These are phyloP conservation scores for Phyllotreta striolata DNA, from an alignment of 2,888 invertebrate genomes.

Conservation along the genomic window DNA sequence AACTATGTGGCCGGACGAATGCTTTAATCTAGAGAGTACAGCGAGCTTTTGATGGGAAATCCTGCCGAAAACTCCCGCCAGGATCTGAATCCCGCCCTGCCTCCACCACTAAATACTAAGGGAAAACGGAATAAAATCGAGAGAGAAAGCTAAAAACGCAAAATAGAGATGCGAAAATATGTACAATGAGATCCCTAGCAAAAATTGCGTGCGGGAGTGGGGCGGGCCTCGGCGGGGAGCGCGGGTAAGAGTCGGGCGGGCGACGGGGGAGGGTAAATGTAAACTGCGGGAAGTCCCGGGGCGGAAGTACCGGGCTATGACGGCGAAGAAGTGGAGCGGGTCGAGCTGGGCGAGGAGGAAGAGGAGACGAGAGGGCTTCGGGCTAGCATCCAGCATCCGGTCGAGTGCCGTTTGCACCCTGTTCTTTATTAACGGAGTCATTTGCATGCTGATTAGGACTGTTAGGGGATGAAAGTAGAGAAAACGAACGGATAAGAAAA, in stretches of 20 bases:
- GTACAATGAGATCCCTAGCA: conserved; percentile 58
- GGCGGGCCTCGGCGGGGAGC: conserved; percentile 40
- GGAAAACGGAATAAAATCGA: conserved; percentile 55
- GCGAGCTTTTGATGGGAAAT: too few relatives aligned
- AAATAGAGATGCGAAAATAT: conserved; percentile 59
- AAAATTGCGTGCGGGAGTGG: conserved; percentile 54
- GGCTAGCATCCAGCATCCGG: conserved; percentile 42
- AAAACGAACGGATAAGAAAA: neutral
- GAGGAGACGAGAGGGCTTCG: neutral
- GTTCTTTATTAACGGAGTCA: conserved; percentile 27
- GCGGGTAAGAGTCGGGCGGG: conserved; percentile 41
- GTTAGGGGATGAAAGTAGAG: conserved; percentile 11
- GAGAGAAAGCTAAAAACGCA: conserved; percentile 58
- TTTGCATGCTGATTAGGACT: conserved; percentile 24
- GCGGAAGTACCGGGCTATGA: conserved; percentile 46
- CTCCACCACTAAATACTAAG: conserved; percentile 51
- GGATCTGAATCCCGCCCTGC: conserved; percentile 39
- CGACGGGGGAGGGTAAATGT: conserved; percentile 46
- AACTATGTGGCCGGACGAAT: too few relatives aligned
- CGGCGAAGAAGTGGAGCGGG: conserved; percentile 37
- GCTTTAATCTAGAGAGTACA: too few relatives aligned
- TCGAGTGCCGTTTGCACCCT: conserved; percentile 41
- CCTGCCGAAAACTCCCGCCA: too few relatives aligned
- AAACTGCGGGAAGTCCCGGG: conserved; percentile 52
- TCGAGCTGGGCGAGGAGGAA: too few relatives aligned